phyloP scores from a whole-genome alignment of 2,113 vertebrate genomes.

The Perognathus longimembris region DNA sequence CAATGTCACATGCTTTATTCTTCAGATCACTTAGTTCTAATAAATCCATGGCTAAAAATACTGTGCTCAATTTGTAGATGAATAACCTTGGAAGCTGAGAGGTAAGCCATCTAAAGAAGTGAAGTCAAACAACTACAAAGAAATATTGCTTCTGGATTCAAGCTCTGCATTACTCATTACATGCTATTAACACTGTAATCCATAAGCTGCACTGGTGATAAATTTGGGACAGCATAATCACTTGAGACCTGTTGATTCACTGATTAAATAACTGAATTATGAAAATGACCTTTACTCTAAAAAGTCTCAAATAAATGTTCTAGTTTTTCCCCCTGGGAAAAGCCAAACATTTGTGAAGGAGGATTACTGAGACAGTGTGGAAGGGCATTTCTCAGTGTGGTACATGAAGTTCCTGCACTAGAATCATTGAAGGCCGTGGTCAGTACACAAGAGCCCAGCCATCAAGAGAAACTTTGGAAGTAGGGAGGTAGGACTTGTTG shows the following conservation, averaged over 20 bases:
- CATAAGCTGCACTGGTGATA: not conserved
- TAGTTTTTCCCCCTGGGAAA: conserved; percentile 4
- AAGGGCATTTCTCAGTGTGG: not conserved
- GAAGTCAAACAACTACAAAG: not conserved
- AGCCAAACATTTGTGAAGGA: not conserved
- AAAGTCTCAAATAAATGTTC: not conserved
- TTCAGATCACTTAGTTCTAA: not conserved
- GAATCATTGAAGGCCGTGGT: not conserved
- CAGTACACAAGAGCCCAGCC: not conserved
- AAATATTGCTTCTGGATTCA: not conserved
- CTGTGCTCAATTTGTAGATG: not conserved
- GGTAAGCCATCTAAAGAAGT: not conserved
- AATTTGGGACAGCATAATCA: not conserved
- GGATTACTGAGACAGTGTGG: not conserved
- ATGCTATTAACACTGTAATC: not conserved
- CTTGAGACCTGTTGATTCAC: not conserved
- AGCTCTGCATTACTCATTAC: not conserved
- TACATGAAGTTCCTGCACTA: not conserved
- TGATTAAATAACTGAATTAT: not conserved
- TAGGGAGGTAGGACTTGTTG: not conserved
- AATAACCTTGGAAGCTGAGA: not conserved
- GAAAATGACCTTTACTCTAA: conserved; percentile 5
- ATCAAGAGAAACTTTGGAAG: not conserved
- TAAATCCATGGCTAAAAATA: not conserved
- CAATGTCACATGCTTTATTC: not conserved